These are phyloP conservation scores for Connochaetes taurinus DNA, from an alignment of 2,113 vertebrate species.

Conservation along the genomic window DNA sequence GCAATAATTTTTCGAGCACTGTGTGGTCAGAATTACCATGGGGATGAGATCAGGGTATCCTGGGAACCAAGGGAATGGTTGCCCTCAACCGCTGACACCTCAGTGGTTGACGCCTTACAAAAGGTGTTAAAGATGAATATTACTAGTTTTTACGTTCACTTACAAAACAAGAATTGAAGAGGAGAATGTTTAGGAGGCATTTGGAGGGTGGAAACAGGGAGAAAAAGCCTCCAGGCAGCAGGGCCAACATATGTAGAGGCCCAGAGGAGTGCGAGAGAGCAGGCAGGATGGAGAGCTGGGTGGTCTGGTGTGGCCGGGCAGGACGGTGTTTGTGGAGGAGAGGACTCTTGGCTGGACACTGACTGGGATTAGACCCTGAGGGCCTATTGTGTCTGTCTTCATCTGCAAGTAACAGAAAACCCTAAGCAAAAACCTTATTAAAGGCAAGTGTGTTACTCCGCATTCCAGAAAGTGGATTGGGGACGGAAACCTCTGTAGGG, in stretches of 20 bases:
- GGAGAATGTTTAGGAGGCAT: not conserved
- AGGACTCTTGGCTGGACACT: fast-evolving
- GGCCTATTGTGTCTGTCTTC: not conserved
- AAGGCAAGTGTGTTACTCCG: not conserved
- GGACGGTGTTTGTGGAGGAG: not conserved
- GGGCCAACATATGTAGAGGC: too few relatives aligned
- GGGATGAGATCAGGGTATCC: not conserved
- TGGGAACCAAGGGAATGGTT: not conserved
- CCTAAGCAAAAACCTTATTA: not conserved
- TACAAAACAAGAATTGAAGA: not conserved
- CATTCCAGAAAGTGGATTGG: not conserved
- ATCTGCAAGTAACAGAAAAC: not conserved
- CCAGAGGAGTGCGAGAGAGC: not conserved
- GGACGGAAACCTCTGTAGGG: not conserved
- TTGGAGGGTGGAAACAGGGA: not conserved
- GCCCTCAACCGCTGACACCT: not conserved
- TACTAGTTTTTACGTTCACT: not conserved
- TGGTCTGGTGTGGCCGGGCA: not conserved
- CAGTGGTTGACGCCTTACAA: not conserved
- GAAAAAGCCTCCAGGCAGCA: not conserved
- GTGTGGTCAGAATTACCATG: not conserved
- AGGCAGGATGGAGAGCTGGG: not conserved
- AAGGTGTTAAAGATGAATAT: not conserved
- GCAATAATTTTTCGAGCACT: not conserved
- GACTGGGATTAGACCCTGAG: not conserved